Percentiles rank a stretch among this genome's conserved stretches.
Evolutionary conservation across 2,888 invertebrate species (phyloP).

Genomic region (Sminthurinus aureus): DNA sequence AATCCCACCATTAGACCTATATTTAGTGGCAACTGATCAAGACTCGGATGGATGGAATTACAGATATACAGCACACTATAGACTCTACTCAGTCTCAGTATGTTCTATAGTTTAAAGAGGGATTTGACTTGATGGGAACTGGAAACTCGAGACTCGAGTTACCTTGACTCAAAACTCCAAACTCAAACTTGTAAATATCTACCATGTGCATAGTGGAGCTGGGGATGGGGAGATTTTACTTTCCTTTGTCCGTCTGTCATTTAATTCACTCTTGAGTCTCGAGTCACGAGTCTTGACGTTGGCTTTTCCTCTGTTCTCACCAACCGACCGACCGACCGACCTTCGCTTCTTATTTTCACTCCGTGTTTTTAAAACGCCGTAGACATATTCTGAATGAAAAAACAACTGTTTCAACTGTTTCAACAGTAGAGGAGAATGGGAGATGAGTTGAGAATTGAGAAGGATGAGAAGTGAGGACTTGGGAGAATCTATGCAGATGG

Average conservation of each 20-base stretch:
- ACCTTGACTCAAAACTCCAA: too few species aligned
- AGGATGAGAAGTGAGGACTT: conserved; percentile 1
- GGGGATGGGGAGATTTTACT: neutral
- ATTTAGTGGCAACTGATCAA: too few species aligned
- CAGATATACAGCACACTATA: neutral
- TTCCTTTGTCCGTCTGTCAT: conserved; percentile 4
- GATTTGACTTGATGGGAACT: neutral
- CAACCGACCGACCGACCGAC: neutral
- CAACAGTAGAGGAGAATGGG: neutral
- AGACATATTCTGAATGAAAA: neutral
- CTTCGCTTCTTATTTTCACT: neutral
- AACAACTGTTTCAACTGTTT: neutral
- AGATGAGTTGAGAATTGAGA: neutral
- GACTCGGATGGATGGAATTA: too few species aligned
- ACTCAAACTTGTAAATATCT: neutral
- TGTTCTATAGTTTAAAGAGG: neutral
- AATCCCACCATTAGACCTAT: too few species aligned
- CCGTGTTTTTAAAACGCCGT: neutral
- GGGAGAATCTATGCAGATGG: conserved; percentile 13
- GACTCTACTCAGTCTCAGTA: neutral
- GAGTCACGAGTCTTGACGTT: too few species aligned
- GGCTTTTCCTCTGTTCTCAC: too few species aligned
- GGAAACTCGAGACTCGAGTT: neutral
- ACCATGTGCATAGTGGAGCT: neutral
- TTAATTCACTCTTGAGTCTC: neutral